These are phyloP conservation scores for Ammospiza nelsoni DNA, from an alignment of 2,113 vertebrate genomes.

Conservation along the genomic window DNA sequence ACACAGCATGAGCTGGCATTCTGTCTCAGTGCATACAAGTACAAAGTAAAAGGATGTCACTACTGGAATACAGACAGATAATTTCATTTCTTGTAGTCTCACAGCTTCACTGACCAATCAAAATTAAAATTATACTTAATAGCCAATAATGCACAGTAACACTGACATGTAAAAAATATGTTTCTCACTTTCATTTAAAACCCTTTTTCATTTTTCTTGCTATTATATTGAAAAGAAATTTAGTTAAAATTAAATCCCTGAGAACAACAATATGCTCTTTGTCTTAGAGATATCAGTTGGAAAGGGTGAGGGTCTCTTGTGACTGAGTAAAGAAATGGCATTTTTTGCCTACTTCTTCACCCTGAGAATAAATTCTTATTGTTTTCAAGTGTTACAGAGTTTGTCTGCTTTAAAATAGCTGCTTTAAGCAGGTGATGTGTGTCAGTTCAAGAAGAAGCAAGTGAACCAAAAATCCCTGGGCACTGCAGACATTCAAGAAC, in stretches of 20 bases:
- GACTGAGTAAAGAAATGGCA: not conserved
- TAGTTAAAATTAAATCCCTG: not conserved
- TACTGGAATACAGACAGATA: not conserved
- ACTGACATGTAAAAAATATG: not conserved
- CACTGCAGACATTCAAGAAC: not conserved
- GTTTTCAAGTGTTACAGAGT: not conserved
- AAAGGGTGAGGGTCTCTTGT: not conserved
- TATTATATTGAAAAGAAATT: not conserved
- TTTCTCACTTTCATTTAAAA: not conserved
- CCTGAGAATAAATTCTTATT: not conserved
- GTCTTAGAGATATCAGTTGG: not conserved
- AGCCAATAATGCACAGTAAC: not conserved
- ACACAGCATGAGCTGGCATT: not conserved
- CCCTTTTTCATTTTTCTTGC: not conserved
- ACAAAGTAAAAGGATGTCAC: not conserved
- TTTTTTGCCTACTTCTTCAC: not conserved
- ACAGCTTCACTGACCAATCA: not conserved
- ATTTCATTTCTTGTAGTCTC: not conserved
- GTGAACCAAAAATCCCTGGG: conserved; percentile 22
- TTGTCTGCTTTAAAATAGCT: not conserved
- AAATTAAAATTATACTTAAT: not conserved
- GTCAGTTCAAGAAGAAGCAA: not conserved
- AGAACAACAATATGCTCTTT: not conserved
- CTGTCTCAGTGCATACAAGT: not conserved
- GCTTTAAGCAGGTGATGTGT: not conserved